Percentiles rank a stretch among this genome's conserved stretches.
Conservation (phyloP, 2,113 vertebrate genomes). For the Psophia crepitans region DNA sequence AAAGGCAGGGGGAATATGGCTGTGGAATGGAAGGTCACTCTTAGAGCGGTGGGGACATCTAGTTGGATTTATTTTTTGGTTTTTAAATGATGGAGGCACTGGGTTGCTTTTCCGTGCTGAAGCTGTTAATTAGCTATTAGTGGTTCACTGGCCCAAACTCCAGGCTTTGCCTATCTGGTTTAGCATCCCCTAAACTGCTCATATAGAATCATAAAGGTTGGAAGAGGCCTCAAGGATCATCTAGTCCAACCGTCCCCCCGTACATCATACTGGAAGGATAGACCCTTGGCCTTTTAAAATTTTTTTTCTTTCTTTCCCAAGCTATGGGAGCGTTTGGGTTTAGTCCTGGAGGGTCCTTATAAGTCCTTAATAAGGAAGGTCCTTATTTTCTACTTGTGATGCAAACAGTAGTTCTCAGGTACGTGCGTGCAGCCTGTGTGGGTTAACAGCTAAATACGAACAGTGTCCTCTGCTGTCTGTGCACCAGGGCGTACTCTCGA, state of each 20-base stretch:
- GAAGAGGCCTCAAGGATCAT: too few species aligned
- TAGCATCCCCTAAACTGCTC: background rate
- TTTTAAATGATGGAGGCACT: background rate
- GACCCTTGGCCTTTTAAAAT: background rate
- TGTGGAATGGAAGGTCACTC: background rate
- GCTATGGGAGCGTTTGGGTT: background rate
- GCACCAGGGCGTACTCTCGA: background rate
- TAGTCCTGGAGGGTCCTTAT: background rate
- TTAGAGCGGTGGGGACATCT: background rate
- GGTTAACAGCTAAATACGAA: background rate
- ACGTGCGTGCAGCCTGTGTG: fast-evolving
- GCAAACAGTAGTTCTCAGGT: background rate
- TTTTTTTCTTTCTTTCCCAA: background rate
- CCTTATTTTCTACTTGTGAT: background rate
- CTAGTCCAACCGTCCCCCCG: too few species aligned
- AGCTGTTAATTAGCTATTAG: background rate
- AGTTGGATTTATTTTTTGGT: background rate
- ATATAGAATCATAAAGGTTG: too few species aligned
- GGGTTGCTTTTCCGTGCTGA: background rate
- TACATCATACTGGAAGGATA: background rate
- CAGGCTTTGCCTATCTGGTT: background rate
- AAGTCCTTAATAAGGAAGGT: background rate
- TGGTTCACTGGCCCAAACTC: background rate
- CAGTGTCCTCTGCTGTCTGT: constrained; percentile 25
- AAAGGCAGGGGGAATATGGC: background rate